Conservation (phyloP, 2,797 vertebrate genomes). For the Hyperoplus immaculatus region DNA sequence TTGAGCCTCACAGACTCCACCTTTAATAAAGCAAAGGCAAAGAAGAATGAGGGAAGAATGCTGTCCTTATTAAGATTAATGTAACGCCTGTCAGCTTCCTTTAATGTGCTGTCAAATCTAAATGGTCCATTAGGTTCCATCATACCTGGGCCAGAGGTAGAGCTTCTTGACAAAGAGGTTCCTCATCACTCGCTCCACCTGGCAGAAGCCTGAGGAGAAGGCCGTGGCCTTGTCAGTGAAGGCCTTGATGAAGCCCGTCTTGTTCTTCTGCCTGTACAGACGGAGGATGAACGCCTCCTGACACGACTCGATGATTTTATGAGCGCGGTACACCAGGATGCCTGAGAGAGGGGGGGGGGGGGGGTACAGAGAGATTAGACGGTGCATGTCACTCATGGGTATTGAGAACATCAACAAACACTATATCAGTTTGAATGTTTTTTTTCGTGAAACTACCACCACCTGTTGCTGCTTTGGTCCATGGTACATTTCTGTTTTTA, state of each 20-base stretch:
- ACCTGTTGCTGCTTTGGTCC: not conserved
- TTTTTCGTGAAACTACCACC: not conserved
- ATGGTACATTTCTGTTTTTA: not conserved
- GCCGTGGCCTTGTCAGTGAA: conserved; percentile 96
- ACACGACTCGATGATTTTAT: conserved; percentile 97
- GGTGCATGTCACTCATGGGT: not conserved
- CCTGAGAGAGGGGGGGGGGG: conserved; percentile 79
- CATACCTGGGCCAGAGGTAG: conserved; percentile 95
- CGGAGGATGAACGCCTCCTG: conserved; percentile 98
- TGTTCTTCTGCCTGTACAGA: conserved; percentile 98
- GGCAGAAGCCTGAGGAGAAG: conserved; percentile 95
- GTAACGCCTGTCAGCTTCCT: not conserved
- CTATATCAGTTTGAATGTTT: not conserved
- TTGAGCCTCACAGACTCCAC: too few relatives aligned
- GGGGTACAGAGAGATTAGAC: not conserved
- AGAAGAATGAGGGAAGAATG: not conserved
- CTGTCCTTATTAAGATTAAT: not conserved
- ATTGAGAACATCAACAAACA: not conserved
- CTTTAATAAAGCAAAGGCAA: not conserved
- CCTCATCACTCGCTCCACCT: conserved; percentile 98
- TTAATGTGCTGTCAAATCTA: not conserved
- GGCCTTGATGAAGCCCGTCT: conserved; percentile 97
- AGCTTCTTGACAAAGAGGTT: conserved; percentile 97
- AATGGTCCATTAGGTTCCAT: not conserved
- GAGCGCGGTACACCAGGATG: conserved; percentile 95